Evolutionary conservation across 2,888 invertebrate genomes (phyloP).

Genomic region (Pherbina coryleti): DNA sequence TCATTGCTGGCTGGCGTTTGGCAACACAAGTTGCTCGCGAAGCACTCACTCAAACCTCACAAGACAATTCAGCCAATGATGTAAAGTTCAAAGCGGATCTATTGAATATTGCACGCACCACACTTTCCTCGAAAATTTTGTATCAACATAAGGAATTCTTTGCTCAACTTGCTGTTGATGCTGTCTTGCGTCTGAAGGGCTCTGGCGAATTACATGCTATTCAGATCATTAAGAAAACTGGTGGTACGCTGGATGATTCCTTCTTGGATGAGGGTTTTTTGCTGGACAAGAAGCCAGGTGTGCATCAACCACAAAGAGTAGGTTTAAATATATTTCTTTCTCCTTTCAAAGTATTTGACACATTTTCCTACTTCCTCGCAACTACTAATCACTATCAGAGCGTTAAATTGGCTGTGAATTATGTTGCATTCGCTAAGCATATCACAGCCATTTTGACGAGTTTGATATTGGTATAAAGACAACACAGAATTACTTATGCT

Average conservation of each 20-base stretch:
- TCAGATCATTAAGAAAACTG: conserved; percentile 97
- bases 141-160: conserved; percentile 98
- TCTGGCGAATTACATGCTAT: conserved; percentile 96
- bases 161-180: conserved; percentile 94
- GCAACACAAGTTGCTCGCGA: conserved; percentile 87
- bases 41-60: conserved; percentile 83
- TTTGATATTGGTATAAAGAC: conserved; percentile 57
- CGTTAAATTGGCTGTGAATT: conserved; percentile 71
- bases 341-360: not conserved
- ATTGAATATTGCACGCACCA: conserved; percentile 96
- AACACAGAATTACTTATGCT: not conserved
- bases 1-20: conserved; percentile 94
- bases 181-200: conserved; percentile 93
- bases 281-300: conserved; percentile 95
- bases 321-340: conserved; percentile 37
- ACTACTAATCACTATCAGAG: conserved; percentile 52
- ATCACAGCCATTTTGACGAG: conserved; percentile 70
- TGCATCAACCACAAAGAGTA: conserved; percentile 91
- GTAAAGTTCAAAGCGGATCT: conserved; percentile 88
- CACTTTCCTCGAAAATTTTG: conserved; percentile 97
- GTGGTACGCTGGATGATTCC: conserved; percentile 93
- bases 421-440: conserved; percentile 61
- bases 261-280: conserved; percentile 96
- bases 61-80: conserved; percentile 85
- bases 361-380: too few relatives aligned